A percentile compares a stretch with the other conserved stretches of the same genome.
phyloP scores from a whole-genome alignment of 1,140 invertebrate species.

The Armadillidium nasatum region DNA sequence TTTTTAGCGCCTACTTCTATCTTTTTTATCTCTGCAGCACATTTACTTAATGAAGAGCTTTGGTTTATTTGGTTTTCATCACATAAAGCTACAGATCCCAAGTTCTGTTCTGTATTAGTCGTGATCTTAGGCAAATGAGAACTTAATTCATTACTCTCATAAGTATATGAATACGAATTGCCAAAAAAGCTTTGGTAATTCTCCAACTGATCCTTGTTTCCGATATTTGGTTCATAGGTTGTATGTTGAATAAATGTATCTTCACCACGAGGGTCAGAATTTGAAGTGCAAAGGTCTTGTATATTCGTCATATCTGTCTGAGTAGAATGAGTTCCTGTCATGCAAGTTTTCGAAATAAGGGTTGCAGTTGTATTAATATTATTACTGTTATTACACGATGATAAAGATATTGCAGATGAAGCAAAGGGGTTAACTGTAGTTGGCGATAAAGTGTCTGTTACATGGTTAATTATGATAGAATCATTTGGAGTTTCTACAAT shows the following conservation, averaged over 20 bases:
- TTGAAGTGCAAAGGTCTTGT: background rate
- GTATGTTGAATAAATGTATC: background rate
- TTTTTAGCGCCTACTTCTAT: conserved; percentile 41
- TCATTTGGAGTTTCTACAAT: background rate
- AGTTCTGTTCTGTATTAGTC: conserved; percentile 21
- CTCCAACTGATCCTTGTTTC: background rate
- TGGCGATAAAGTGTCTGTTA: background rate
- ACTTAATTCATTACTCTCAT: background rate
- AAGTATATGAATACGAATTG: background rate
- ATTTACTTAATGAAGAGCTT: conserved; percentile 18
- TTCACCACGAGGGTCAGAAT: background rate
- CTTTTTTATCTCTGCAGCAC: conserved; percentile 21
- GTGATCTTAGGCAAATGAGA: conserved; percentile 20
- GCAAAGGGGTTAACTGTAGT: background rate
- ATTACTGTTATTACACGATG: background rate
- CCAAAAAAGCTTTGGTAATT: background rate
- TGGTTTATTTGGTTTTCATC: conserved; percentile 10
- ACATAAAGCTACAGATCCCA: conserved; percentile 25
- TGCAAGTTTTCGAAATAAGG: background rate
- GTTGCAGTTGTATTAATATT: background rate
- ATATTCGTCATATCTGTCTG: background rate
- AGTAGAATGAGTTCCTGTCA: background rate
- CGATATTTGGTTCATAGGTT: background rate
- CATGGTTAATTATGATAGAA: background rate
- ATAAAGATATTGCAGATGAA: background rate